A percentile compares a stretch with the other conserved stretches of the same genome.
These are phyloP conservation scores for Rafetus swinhoei DNA, from an alignment of 2,113 vertebrate genomes.

Conservation along the genomic window DNA sequence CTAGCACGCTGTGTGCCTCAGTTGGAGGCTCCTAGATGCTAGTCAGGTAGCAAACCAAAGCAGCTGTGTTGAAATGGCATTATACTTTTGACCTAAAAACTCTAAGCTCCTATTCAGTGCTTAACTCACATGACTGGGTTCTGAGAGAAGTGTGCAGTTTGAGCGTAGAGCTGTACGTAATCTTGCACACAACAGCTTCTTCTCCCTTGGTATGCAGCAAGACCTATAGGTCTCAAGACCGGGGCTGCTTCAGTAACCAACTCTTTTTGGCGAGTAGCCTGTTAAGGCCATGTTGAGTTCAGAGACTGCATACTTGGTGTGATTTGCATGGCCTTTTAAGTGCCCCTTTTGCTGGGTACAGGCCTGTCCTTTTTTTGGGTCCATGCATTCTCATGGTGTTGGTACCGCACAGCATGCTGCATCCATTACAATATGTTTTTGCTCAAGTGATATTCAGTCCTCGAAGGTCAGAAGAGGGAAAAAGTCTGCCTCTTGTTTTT, in stretches of 20 bases:
- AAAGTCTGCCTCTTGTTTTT: neutral
- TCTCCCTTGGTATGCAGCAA: rapidly evolving
- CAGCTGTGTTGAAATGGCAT: neutral
- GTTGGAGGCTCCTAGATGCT: neutral
- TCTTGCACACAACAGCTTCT: neutral
- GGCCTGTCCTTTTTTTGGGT: neutral
- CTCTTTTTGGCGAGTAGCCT: neutral
- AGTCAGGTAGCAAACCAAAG: neutral
- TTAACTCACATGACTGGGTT: neutral
- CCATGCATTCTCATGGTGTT: neutral
- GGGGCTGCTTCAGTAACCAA: neutral
- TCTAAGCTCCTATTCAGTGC: neutral
- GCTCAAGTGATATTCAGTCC: neutral
- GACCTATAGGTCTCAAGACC: neutral
- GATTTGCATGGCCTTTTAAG: neutral
- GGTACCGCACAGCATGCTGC: neutral
- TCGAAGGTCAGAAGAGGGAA: neutral
- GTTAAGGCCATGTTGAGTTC: neutral
- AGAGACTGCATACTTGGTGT: neutral
- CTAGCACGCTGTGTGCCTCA: neutral
- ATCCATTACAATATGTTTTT: neutral
- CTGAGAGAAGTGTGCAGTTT: neutral
- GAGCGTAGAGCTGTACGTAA: neutral
- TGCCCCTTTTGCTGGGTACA: neutral
- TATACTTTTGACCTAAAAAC: neutral